These are phyloP conservation scores for Strix uralensis DNA, from an alignment of 2,113 vertebrate genomes.

Conservation along the genomic window DNA sequence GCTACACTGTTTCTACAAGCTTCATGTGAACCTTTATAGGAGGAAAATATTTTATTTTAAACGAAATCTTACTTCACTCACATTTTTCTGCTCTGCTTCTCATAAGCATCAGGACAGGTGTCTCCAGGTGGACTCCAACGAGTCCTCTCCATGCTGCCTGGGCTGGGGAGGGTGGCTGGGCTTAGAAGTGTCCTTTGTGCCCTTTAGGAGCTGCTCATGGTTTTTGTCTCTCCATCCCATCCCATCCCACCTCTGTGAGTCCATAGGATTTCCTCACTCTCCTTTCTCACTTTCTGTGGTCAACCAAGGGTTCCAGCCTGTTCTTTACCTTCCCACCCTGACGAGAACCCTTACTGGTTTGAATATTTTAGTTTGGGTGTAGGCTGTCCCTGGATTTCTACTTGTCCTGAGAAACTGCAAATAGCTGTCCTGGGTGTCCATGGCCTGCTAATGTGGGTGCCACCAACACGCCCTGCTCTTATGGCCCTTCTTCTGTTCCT, in stretches of 20 bases:
- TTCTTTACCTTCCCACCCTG: background rate
- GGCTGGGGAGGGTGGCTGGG: fast-evolving
- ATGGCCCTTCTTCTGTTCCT: background rate
- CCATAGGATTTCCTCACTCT: background rate
- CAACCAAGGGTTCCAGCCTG: background rate
- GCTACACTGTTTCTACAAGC: background rate
- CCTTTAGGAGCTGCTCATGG: background rate
- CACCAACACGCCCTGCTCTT: fast-evolving
- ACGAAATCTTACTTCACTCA: background rate
- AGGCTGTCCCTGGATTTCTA: background rate
- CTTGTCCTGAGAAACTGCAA: background rate
- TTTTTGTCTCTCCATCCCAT: background rate
- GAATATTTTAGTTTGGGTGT: background rate
- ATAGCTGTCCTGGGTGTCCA: background rate
- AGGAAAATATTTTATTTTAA: background rate
- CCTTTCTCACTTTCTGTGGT: background rate
- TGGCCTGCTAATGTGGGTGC: background rate
- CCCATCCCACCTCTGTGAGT: background rate
- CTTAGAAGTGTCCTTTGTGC: background rate
- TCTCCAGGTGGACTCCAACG: background rate
- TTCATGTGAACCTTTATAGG: background rate
- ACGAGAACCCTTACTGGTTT: background rate
- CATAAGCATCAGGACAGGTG: background rate
- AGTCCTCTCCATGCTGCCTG: background rate
- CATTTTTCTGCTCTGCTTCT: background rate